phyloP scores from a whole-genome alignment of 2,888 invertebrate species.

The Tryphoninae sp. region DNA sequence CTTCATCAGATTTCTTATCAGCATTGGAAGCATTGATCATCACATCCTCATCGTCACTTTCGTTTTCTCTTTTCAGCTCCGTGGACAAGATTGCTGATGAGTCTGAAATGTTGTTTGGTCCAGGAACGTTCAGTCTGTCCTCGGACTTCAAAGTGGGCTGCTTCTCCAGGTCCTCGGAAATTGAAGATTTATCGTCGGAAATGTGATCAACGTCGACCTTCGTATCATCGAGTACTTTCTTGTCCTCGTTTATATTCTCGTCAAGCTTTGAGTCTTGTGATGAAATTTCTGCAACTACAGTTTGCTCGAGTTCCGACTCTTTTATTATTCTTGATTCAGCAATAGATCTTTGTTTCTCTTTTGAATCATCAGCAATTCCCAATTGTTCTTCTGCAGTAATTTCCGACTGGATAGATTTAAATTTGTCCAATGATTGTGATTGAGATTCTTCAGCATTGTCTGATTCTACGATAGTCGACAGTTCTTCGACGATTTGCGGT shows the following conservation, averaged over 20 bases:
- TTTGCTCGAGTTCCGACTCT: not conserved
- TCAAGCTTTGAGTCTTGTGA: not conserved
- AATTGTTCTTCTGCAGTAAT: conserved; percentile 2
- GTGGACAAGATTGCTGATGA: not conserved
- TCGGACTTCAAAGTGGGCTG: not conserved
- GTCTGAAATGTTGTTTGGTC: not conserved
- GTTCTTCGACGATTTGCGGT: conserved; percentile 5
- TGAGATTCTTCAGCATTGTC: conserved; percentile 15
- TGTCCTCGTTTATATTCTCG: not conserved
- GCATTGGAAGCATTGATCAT: not conserved
- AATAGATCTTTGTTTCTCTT: not conserved
- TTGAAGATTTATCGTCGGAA: conserved; percentile 14
- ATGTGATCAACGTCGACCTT: not conserved
- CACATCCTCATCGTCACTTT: not conserved
- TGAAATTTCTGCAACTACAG: not conserved
- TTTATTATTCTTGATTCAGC: not conserved
- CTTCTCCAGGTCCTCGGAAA: not conserved
- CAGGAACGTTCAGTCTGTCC: not conserved
- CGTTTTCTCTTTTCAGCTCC: not conserved
- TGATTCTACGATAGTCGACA: conserved; percentile 2
- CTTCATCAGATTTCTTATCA: not conserved
- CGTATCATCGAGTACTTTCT: not conserved
- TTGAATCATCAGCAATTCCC: conserved; percentile 10
- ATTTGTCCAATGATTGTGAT: not conserved
- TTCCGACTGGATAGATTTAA: not conserved